Base-by-base conservation (phyloP, 2,888 invertebrate genomes). In the Lobophora halterata region DNA sequence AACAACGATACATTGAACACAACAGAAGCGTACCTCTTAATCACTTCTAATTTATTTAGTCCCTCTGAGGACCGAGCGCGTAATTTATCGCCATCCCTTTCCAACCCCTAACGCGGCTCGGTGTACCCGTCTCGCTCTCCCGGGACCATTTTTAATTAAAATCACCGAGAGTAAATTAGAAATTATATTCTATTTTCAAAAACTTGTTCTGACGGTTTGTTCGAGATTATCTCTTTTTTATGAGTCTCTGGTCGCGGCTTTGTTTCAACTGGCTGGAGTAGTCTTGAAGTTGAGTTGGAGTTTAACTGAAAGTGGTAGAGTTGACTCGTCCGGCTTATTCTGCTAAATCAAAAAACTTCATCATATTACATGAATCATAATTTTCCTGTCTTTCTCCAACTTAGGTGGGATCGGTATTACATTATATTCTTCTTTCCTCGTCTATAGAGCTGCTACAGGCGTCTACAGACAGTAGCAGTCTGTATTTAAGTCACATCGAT, bases 111-210 rank as follows among this genome's bases (percentile, higher is more conserved):
- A 54, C 58, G 49, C 54, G 54, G 52, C 47, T 50, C 58, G 59
- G 55, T 73, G 59, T 60, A 57, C 58, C 68, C 72, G 56, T 86
- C 85, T 71, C 76, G 54, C 57, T 86, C 85, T 74, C 78, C 49
- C 64, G 85, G 83, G 85, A 80, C 82, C 85, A 79, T 85, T 87
- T 87, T 87, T 87, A 87, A 87, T 87, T 87, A 86, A 87, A 86
- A 86, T 83, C 82, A 78, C 81, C 79, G 80, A 61, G 82, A 86
- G 85, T 82, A 82, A 86, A 87, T 87, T 85, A 85, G 87, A 86
- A 87, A 87, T 86, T 87, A 87, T 87, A 87, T 87, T 87, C 87
- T 87, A 87, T 87, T 87, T 87, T 79, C 85, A 77, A 82, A 86
- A 85, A 87, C 85, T 87, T 86, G 86, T 73, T 81, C 83, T 77